Evolutionary conservation across 1,140 invertebrate genomes (phyloP).

Genomic region (Tetramorium simillimum): DNA sequence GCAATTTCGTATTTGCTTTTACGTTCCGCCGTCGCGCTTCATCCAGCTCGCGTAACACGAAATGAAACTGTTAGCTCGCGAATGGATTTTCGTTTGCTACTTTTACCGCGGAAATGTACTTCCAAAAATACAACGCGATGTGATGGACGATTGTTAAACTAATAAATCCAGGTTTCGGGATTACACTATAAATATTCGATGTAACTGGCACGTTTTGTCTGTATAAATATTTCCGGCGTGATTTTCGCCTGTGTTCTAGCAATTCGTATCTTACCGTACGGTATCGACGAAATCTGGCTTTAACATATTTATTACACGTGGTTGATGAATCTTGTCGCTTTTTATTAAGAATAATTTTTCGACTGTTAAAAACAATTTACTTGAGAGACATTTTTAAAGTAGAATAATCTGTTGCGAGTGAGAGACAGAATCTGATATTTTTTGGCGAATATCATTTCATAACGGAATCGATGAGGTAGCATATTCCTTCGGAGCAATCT

Average conservation of each 20-base stretch:
- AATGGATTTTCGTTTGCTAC: slow-evolving; percentile 21
- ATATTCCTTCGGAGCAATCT: slow-evolving; percentile 15
- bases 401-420: slow-evolving; percentile 45
- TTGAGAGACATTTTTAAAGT: background rate
- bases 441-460: slow-evolving; percentile 59
- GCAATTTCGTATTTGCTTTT: slow-evolving; percentile 31
- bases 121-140: slow-evolving; percentile 25
- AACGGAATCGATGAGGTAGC: slow-evolving; percentile 57
- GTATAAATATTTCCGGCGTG: slow-evolving; percentile 41
- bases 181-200: slow-evolving; percentile 40
- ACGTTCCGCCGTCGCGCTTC: background rate
- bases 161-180: slow-evolving; percentile 38
- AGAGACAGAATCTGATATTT: slow-evolving; percentile 30
- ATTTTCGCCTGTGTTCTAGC: background rate
- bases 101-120: slow-evolving; percentile 3
- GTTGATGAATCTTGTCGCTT: background rate
- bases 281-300: background rate
- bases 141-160: slow-evolving; percentile 32
- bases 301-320: background rate
- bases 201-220: background rate
- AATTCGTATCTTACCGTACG: background rate
- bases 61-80: slow-evolving; percentile 48
- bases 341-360: background rate
- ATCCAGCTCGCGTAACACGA: slow-evolving; percentile 15
- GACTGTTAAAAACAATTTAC: background rate